A percentile compares a stretch with the other conserved stretches of the same genome.
phyloP scores from a whole-genome alignment of 2,113 vertebrate genomes.

The Azemiops feae region DNA sequence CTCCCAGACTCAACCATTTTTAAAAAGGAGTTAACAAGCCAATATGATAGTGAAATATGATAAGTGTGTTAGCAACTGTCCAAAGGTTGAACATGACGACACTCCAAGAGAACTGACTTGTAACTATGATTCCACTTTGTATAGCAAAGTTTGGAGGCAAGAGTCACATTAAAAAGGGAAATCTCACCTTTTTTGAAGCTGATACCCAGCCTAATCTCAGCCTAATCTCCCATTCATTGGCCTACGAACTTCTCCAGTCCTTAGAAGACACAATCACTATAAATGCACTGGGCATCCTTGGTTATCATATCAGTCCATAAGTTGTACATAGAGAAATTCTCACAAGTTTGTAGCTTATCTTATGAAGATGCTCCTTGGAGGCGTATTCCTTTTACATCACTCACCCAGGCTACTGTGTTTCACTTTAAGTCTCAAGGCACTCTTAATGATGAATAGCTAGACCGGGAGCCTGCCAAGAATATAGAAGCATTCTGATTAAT shows the following conservation, averaged over 20 bases:
- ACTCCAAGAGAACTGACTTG: background rate
- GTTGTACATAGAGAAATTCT: background rate
- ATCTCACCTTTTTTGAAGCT: background rate
- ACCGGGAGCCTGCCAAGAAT: conserved; percentile 11
- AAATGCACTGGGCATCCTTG: background rate
- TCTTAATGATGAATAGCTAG: conserved; percentile 24
- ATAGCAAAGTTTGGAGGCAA: background rate
- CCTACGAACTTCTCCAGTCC: background rate
- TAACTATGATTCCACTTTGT: background rate
- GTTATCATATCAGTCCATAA: background rate
- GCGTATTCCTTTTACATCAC: conserved; percentile 13
- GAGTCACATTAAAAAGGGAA: background rate
- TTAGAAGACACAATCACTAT: no score
- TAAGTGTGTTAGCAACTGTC: background rate
- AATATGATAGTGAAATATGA: background rate
- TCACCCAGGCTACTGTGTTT: background rate
- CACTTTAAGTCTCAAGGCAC: conserved; percentile 20
- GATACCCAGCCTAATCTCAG: background rate
- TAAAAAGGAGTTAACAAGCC: background rate
- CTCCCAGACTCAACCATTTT: background rate
- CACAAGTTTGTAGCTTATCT: background rate
- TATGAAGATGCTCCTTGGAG: background rate
- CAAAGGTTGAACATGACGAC: background rate
- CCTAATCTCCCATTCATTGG: background rate
- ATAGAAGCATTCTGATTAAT: conserved; percentile 28